Evolutionary conservation across 2,797 vertebrate genomes (phyloP).

Genomic region (Enteromius treurensis): DNA sequence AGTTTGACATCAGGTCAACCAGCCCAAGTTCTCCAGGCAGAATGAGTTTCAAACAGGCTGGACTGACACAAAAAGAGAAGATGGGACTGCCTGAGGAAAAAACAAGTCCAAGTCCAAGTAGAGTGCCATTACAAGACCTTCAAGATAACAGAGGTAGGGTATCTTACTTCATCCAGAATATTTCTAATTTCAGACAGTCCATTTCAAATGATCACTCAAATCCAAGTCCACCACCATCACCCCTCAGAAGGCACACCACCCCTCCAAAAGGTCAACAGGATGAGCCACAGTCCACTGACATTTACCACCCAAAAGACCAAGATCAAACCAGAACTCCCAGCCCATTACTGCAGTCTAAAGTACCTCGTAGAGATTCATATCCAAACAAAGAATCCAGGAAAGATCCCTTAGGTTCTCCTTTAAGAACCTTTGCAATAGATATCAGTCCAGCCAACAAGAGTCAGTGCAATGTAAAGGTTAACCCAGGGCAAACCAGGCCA

Average conservation of each 20-base stretch:
- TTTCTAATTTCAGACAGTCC: constrained; percentile 26
- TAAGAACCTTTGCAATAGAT: constrained; percentile 70
- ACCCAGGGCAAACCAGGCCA: neutral
- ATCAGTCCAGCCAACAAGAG: constrained; percentile 60
- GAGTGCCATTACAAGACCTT: constrained; percentile 7
- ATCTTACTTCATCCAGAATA: constrained; percentile 7
- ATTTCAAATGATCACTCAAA: constrained; percentile 22
- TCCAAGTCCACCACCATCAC: constrained; percentile 44
- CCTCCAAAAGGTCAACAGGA: constrained; percentile 34
- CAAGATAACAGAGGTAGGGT: constrained; percentile 33
- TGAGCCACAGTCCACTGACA: constrained; percentile 59
- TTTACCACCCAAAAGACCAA: constrained; percentile 65
- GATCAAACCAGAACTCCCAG: constrained; percentile 51
- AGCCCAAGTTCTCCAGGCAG: constrained; percentile 4
- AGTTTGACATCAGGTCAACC: neutral
- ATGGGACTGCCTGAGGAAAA: constrained; percentile 15
- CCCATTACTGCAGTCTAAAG: constrained; percentile 69
- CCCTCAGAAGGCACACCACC: constrained; percentile 38
- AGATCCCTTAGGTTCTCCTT: constrained; percentile 58
- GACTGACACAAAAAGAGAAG: constrained; percentile 16
- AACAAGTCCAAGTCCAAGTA: constrained; percentile 20
- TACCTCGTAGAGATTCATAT: constrained; percentile 66
- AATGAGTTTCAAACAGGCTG: constrained; percentile 28
- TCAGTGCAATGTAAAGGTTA: neutral
- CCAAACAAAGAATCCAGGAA: constrained; percentile 59